phyloP scores from a whole-genome alignment of 2,113 vertebrate genomes.

The Perca schrenkii region DNA sequence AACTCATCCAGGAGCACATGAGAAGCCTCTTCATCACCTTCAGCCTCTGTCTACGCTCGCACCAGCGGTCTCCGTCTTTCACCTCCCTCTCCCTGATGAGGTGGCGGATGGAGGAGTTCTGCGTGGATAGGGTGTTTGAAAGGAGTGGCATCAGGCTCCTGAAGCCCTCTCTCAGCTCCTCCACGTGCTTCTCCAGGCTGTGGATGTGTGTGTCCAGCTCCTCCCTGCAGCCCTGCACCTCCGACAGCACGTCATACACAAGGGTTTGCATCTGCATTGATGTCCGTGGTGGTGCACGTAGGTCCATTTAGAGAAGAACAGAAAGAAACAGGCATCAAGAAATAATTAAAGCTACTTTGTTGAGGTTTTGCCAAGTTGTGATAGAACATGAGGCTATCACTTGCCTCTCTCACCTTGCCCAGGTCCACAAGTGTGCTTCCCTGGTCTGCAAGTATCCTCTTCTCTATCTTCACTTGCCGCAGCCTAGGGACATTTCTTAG shows the following conservation, averaged over 20 bases:
- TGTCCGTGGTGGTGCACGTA: not conserved
- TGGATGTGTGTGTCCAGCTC: conserved; percentile 88
- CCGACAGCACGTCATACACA: conserved; percentile 88
- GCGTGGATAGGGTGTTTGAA: conserved; percentile 79
- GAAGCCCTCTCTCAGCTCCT: conserved; percentile 80
- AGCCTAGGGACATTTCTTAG: conserved; percentile 77
- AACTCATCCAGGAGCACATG: not conserved
- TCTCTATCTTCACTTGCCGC: conserved; percentile 92
- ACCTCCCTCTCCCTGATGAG: conserved; percentile 78
- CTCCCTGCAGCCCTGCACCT: conserved; percentile 89
- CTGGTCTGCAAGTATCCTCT: conserved; percentile 91
- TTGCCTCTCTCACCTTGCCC: conserved; percentile 78
- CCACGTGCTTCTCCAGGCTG: conserved; percentile 81
- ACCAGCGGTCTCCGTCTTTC: conserved; percentile 26
- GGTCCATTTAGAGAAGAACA: not conserved
- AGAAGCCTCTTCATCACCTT: not conserved
- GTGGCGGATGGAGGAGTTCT: conserved; percentile 83
- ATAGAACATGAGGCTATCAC: conserved; percentile 75
- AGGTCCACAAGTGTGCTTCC: conserved; percentile 90
- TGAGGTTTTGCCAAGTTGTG: not conserved
- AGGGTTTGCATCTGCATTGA: conserved; percentile 87
- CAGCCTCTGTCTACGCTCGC: conserved; percentile 37
- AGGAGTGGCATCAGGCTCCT: conserved; percentile 81
- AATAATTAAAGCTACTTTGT: conserved; percentile 16
- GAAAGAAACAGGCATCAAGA: not conserved